Conservation (phyloP, 1,140 invertebrate genomes). For the Pemphigus obesinymphae region DNA sequence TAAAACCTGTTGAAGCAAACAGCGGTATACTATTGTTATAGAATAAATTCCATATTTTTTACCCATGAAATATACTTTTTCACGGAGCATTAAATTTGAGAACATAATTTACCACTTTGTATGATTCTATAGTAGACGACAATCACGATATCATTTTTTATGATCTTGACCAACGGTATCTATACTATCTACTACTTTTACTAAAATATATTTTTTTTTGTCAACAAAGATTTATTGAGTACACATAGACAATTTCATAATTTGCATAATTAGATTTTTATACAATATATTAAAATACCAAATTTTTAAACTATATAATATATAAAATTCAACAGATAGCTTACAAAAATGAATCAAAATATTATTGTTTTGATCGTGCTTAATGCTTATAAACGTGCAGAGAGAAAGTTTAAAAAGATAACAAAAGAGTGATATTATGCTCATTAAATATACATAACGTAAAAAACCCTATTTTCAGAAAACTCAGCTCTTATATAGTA, state of each 20-base stretch:
- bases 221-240: neutral
- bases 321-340: neutral
- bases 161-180: slow-evolving; percentile 19
- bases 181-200: slow-evolving; percentile 1
- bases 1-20: slow-evolving; percentile 22
- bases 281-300: neutral
- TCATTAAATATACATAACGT: slow-evolving; percentile 15
- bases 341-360: neutral
- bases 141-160: slow-evolving; percentile 33
- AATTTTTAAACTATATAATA: neutral
- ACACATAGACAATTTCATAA: neutral
- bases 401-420: slow-evolving; percentile 15
- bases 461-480: neutral
- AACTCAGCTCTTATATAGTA: slow-evolving; percentile 10
- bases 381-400: neutral
- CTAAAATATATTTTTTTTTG: neutral
- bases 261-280: neutral
- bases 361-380: neutral
- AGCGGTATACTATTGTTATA: slow-evolving; percentile 34
- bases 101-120: slow-evolving; percentile 36
- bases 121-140: slow-evolving; percentile 29
- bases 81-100: slow-evolving; percentile 28
- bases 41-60: slow-evolving; percentile 35
- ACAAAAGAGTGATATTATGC: neutral
- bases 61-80: slow-evolving; percentile 27